phyloP scores from a whole-genome alignment of 1,140 invertebrate genomes.

The Brachionus paranguensis region DNA sequence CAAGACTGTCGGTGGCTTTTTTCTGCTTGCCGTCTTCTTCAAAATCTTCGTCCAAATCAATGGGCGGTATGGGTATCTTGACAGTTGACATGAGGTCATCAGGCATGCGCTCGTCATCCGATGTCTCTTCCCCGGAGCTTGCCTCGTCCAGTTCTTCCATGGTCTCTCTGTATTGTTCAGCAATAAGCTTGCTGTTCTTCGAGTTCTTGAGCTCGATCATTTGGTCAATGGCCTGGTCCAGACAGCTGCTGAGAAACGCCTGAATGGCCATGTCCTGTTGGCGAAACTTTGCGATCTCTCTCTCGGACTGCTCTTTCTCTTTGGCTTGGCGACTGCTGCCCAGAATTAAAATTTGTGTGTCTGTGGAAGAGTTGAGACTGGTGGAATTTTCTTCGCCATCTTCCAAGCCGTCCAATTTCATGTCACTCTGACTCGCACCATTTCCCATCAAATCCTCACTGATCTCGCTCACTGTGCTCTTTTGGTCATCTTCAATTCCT shows the following conservation, averaged over 20 bases:
- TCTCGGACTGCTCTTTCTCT: not conserved
- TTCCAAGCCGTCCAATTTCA: not conserved
- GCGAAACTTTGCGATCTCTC: not conserved
- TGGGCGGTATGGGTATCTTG: constrained; percentile 1
- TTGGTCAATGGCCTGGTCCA: not conserved
- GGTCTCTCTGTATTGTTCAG: not conserved
- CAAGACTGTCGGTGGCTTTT: not conserved
- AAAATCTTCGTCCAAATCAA: constrained; percentile 10
- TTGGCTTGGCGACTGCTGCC: not conserved
- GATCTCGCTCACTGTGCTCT: constrained; percentile 8
- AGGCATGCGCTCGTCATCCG: not conserved
- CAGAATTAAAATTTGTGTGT: constrained; percentile 29
- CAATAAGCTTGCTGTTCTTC: not conserved
- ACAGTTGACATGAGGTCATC: not conserved
- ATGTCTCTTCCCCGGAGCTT: not conserved
- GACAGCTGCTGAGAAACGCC: not conserved
- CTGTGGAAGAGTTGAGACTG: not conserved
- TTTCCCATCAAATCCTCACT: constrained; percentile 15
- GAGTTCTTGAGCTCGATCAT: not conserved
- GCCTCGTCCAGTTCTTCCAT: not conserved
- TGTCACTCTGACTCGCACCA: not conserved
- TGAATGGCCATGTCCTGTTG: not conserved
- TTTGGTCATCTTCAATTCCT: constrained; percentile 6
- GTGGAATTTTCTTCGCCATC: not conserved
- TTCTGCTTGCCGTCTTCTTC: not conserved